Conservation (phyloP, 2,888 invertebrate species). For the Thereva nobilitata region DNA sequence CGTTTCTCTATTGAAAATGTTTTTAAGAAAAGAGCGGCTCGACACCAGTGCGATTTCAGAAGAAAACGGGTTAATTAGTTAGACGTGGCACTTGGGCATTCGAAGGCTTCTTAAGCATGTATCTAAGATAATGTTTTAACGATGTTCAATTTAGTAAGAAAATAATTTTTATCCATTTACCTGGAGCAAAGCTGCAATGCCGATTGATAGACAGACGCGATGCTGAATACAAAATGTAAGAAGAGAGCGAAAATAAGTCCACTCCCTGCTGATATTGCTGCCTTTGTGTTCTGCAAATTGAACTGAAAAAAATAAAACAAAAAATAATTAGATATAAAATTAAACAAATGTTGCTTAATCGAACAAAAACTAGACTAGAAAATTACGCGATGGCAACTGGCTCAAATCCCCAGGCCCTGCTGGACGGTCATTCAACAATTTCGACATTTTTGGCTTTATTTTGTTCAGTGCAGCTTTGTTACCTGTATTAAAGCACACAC, state of each 20-base stretch:
- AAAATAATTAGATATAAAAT: constrained; percentile 5
- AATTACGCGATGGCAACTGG: neutral
- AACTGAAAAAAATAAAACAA: constrained; percentile 46
- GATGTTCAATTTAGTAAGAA: constrained; percentile 1
- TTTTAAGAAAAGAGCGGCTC: neutral
- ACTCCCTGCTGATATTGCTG: constrained; percentile 54
- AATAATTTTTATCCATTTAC: constrained; percentile 46
- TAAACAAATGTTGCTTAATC: neutral
- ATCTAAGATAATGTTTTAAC: neutral
- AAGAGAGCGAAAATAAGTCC: constrained; percentile 54
- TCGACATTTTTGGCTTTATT: no score
- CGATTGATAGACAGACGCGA: constrained; percentile 56
- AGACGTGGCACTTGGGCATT: neutral
- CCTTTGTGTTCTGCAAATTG: constrained; percentile 50
- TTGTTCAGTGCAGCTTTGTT: no score
- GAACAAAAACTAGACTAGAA: neutral
- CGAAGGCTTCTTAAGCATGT: neutral
- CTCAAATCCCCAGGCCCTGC: no score
- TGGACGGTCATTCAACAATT: no score
- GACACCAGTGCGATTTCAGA: neutral
- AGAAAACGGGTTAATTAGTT: constrained; percentile 16
- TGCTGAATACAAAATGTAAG: constrained; percentile 55
- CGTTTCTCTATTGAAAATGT: constrained; percentile 21
- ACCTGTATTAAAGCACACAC: no score
- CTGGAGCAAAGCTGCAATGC: constrained; percentile 55